phyloP scores from a whole-genome alignment of 2,113 vertebrate genomes.

The Pterocles burchelli region DNA sequence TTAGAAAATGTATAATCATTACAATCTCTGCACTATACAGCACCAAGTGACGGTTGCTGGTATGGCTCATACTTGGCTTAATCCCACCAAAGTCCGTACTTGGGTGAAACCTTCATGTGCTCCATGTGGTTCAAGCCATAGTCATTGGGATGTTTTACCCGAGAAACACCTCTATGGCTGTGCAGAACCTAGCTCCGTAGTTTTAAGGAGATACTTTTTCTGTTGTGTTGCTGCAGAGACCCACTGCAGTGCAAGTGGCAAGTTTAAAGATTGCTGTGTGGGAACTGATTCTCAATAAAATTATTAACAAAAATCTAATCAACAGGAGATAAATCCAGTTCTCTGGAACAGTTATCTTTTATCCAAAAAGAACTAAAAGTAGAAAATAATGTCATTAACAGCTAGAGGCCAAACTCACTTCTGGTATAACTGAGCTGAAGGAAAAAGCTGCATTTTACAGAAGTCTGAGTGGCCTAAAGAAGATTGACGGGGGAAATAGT shows the following conservation, averaged over 20 bases:
- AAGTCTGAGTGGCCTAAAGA: not conserved
- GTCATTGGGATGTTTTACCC: not conserved
- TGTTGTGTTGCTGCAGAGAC: not conserved
- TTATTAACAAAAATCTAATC: not conserved
- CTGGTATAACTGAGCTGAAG: not conserved
- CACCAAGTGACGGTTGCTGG: slow-evolving; percentile 18
- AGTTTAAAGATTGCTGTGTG: not conserved
- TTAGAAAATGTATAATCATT: slow-evolving; percentile 66
- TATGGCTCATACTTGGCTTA: not conserved
- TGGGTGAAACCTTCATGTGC: not conserved
- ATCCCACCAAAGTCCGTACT: not conserved
- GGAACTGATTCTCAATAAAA: not conserved
- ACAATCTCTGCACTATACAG: slow-evolving; percentile 2
- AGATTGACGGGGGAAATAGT: not conserved
- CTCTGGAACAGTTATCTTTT: not conserved
- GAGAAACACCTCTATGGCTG: not conserved
- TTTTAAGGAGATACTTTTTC: not conserved
- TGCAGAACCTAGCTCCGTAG: not conserved
- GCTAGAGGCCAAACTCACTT: not conserved
- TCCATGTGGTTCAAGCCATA: not conserved
- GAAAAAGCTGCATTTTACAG: not conserved
- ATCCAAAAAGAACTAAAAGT: not conserved
- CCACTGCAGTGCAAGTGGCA: not conserved
- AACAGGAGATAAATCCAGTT: not conserved
- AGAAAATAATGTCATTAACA: not conserved